A percentile compares a stretch with the other conserved stretches of the same genome.
Conservation (phyloP, 2,113 vertebrate species). For the Leucoraja erinaceus region DNA sequence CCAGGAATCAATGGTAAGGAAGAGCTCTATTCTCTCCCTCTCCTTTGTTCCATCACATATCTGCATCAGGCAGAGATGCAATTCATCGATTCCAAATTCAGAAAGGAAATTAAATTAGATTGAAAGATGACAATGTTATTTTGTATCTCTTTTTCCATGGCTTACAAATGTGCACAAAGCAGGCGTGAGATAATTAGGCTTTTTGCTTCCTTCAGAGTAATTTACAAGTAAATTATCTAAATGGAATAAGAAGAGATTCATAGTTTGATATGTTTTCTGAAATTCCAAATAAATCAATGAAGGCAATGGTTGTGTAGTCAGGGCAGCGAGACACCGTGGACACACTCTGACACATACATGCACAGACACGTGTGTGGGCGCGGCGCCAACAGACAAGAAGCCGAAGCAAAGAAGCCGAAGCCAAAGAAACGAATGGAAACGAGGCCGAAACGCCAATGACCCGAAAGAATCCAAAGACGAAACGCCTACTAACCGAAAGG, state of each 20-base stretch:
- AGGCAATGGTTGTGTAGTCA: background rate
- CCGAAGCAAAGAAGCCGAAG: no score
- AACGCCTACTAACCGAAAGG: no score
- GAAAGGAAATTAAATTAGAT: background rate
- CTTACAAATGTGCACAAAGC: background rate
- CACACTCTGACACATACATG: no score
- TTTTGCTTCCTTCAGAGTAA: background rate
- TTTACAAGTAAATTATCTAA: background rate
- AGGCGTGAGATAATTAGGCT: background rate
- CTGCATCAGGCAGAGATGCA: background rate
- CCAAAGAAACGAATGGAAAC: no score
- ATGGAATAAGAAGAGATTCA: background rate
- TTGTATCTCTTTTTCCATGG: background rate
- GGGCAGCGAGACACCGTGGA: no score
- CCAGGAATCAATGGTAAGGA: background rate
- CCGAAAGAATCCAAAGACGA: no score
- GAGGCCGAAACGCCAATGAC: no score
- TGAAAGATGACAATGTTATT: background rate
- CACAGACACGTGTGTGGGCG: no score
- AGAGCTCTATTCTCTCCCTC: background rate
- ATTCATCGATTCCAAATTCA: background rate
- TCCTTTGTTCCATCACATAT: background rate
- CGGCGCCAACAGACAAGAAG: no score
- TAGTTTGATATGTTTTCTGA: background rate
- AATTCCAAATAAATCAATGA: background rate